Evolutionary conservation across 64 coral and sea anemone genomes (phyloP).

Genomic region (Montipora sp.): DNA sequence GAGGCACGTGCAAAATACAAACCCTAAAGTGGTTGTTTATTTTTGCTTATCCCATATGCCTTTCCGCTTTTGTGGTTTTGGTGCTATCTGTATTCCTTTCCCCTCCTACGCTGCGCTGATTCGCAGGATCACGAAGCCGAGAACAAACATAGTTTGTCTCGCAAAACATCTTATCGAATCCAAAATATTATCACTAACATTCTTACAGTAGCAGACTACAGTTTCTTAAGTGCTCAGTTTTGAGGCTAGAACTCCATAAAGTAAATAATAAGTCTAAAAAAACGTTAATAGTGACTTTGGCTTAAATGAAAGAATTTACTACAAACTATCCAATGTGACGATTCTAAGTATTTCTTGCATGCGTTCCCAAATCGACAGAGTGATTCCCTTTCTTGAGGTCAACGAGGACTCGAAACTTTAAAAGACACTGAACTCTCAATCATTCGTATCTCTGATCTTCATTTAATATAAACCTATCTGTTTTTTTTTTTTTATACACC

Average conservation of each 20-base stretch:
- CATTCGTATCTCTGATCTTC: background rate
- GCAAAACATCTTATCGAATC: slow-evolving; percentile 25
- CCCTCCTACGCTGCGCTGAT: slow-evolving; percentile 25
- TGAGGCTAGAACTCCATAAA: background rate
- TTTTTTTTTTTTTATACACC: slow-evolving; percentile 21
- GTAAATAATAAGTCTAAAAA: background rate
- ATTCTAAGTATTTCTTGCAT: too few relatives aligned
- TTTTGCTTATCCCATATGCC: slow-evolving; percentile 76
- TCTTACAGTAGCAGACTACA: background rate
- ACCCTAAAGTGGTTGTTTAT: slow-evolving; percentile 84
- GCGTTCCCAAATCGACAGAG: background rate
- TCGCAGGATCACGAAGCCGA: background rate
- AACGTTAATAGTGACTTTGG: background rate
- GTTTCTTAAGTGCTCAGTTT: background rate
- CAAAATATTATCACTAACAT: background rate
- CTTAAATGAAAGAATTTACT: background rate
- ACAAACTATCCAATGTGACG: too few relatives aligned
- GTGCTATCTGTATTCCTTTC: slow-evolving; percentile 1
- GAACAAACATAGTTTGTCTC: background rate
- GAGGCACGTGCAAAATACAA: slow-evolving; percentile 89
- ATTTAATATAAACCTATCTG: background rate
- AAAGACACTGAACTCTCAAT: background rate
- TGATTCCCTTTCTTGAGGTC: background rate
- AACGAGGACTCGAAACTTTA: background rate
- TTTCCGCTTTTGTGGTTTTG: slow-evolving; percentile 50